These are phyloP conservation scores for Liasis olivaceus DNA, from an alignment of 2,797 vertebrate species.

Conservation along the genomic window DNA sequence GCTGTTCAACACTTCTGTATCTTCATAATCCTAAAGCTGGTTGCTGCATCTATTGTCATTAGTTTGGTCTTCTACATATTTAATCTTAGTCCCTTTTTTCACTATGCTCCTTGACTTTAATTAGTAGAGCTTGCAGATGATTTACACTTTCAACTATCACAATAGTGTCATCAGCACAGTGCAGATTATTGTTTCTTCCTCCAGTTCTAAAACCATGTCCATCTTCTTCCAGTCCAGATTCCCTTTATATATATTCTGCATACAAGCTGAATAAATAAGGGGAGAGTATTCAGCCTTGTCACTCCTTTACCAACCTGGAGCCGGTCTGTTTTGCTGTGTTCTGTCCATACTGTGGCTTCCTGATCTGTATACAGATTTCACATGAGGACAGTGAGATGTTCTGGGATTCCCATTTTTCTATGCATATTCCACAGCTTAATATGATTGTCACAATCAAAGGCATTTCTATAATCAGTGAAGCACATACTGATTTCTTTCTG, in stretches of 20 bases:
- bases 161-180: background rate
- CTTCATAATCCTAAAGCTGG: background rate
- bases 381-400: background rate
- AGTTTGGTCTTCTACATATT: background rate
- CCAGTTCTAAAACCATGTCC: background rate
- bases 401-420: background rate
- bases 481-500: background rate
- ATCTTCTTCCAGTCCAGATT: background rate
- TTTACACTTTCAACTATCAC: background rate
- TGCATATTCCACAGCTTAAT: background rate
- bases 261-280: background rate
- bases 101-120: background rate
- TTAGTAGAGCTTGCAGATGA: background rate
- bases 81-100: background rate
- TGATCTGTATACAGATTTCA: background rate
- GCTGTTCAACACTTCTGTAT: background rate
- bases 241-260: background rate
- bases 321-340: background rate
- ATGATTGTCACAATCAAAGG: background rate
- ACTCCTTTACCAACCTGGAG: background rate
- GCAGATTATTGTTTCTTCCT: background rate
- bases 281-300: background rate
- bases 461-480: background rate
- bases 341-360: background rate
- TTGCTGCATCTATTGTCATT: background rate